phyloP scores from a whole-genome alignment of 2,113 vertebrate genomes.

The cattle (Bos taurus) region DNA sequence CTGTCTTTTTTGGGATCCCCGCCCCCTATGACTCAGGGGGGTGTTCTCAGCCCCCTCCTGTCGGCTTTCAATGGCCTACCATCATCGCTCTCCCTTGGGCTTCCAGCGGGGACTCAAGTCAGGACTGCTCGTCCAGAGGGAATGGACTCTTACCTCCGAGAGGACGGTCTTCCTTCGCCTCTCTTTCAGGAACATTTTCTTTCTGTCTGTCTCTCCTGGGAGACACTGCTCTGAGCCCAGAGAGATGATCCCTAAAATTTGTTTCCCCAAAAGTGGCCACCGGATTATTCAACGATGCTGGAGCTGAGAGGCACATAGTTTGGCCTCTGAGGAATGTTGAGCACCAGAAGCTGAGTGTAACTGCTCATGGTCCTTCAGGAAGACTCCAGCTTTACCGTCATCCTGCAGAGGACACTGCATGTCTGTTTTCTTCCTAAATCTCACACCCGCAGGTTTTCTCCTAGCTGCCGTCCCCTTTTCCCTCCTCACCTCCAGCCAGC shows the following conservation, averaged over 20 bases:
- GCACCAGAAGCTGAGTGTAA: accelerated
- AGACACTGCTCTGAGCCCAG: background rate
- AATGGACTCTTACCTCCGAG: accelerated
- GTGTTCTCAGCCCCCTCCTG: background rate
- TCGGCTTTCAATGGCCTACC: background rate
- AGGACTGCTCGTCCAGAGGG: background rate
- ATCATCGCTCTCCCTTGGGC: background rate
- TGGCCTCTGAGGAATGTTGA: background rate
- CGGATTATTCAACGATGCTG: accelerated
- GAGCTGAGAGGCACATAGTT: background rate
- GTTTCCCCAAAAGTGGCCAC: background rate
- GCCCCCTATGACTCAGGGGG: background rate
- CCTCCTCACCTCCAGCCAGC: background rate
- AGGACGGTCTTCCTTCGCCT: background rate
- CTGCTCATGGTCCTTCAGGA: too few species aligned
- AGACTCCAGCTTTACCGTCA: accelerated
- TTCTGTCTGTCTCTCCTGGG: background rate
- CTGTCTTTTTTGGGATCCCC: accelerated
- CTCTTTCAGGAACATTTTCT: background rate
- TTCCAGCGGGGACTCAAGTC: background rate
- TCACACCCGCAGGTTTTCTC: background rate
- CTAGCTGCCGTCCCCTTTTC: accelerated
- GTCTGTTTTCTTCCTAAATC: background rate
- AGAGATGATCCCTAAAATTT: background rate
- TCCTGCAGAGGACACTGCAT: background rate